Conservation (phyloP, 2,888 invertebrate genomes). For the Eucera pruinosa region DNA sequence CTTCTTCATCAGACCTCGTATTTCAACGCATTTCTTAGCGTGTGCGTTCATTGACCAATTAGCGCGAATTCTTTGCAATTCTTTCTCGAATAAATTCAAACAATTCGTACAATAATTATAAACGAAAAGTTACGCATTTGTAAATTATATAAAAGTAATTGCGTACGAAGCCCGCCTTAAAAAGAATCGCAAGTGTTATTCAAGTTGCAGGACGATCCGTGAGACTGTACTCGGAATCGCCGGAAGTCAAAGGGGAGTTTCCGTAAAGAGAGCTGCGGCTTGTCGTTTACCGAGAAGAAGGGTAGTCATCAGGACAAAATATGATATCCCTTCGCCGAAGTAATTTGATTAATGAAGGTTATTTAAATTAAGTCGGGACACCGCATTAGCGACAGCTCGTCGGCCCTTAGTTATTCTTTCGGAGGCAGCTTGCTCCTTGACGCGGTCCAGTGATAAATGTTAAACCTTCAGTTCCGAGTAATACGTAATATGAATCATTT, state of each 20-base stretch:
- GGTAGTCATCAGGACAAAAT: slow-evolving; percentile 37
- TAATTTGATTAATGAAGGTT: slow-evolving; percentile 72
- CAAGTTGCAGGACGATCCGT: slow-evolving; percentile 44
- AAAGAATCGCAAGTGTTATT: slow-evolving; percentile 27
- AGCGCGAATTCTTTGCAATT: slow-evolving; percentile 25
- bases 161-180: slow-evolving; percentile 14
- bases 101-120: too few species aligned
- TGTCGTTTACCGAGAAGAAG: slow-evolving; percentile 20
- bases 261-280: slow-evolving; percentile 38
- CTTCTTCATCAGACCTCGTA: too few species aligned
- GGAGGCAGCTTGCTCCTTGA: slow-evolving; percentile 20
- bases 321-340: slow-evolving; percentile 52
- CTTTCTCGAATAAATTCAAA: neutral
- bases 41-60: slow-evolving; percentile 39
- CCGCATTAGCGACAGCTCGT: slow-evolving; percentile 54
- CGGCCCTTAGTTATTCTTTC: slow-evolving; percentile 46
- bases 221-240: slow-evolving; percentile 28
- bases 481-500: slow-evolving; percentile 60
- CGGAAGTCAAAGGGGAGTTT: slow-evolving; percentile 23
- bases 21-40: neutral
- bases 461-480: slow-evolving; percentile 42
- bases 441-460: slow-evolving; percentile 52
- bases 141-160: slow-evolving; percentile 18
- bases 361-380: slow-evolving; percentile 67
- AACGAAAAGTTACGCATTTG: neutral